A percentile compares a stretch with the other conserved stretches of the same genome.
Conservation (phyloP, 2,113 vertebrate species). For the Puntigrus tetrazona region DNA sequence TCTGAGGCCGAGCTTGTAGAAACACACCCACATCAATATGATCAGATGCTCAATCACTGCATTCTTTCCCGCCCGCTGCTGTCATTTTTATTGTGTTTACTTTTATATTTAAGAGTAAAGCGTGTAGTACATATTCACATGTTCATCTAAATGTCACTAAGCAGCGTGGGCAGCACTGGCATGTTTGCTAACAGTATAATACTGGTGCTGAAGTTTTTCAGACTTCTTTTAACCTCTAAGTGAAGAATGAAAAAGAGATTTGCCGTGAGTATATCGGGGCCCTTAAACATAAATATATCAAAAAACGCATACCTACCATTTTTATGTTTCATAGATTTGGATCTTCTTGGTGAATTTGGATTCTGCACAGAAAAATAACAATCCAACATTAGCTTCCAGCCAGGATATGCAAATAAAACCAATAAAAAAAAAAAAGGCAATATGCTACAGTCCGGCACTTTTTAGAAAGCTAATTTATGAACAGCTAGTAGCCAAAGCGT, state of each 20-base stretch:
- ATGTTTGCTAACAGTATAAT: not conserved
- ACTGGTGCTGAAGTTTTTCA: not conserved
- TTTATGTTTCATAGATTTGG: constrained; percentile 97
- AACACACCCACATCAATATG: not conserved
- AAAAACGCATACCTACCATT: constrained; percentile 78
- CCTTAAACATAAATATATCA: not conserved
- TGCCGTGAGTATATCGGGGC: not conserved
- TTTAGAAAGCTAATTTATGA: not conserved
- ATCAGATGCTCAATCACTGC: not conserved
- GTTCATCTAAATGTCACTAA: not conserved
- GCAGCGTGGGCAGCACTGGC: not conserved
- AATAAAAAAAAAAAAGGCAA: not conserved
- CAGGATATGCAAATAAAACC: not conserved
- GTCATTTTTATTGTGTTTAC: not conserved
- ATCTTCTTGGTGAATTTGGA: constrained; percentile 96
- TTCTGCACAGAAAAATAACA: constrained; percentile 77
- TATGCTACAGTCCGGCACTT: not conserved
- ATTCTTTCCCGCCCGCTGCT: not conserved
- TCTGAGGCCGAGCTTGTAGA: not conserved
- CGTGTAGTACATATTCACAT: not conserved
- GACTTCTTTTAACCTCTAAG: not conserved
- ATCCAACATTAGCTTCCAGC: not conserved
- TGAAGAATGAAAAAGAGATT: not conserved
- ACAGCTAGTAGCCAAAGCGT: not conserved
- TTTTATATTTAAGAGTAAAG: not conserved